Evolutionary conservation across 2,113 vertebrate genomes (phyloP).

Genomic region (Dromaius novaehollandiae): DNA sequence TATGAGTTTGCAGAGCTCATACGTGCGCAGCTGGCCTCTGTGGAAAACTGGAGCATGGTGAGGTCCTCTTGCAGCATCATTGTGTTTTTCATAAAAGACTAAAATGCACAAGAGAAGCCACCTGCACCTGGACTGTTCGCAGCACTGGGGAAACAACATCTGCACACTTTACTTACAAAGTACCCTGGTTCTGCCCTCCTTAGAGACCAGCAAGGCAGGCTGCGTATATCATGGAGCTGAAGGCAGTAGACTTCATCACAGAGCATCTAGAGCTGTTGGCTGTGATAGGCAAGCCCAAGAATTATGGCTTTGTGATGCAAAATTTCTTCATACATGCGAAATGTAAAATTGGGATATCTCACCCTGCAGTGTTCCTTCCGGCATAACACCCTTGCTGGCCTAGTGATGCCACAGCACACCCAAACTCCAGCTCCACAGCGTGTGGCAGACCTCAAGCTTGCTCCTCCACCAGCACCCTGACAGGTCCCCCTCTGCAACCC

Average conservation of each 20-base stretch:
- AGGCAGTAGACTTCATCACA: background rate
- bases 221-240: background rate
- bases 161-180: background rate
- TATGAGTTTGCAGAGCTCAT: background rate
- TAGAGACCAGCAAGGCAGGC: background rate
- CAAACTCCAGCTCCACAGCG: background rate
- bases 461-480: background rate
- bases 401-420: background rate
- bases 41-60: fast-evolving
- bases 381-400: background rate
- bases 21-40: background rate
- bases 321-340: background rate
- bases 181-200: background rate
- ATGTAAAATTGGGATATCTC: background rate
- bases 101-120: background rate
- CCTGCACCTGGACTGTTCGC: background rate
- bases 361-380: background rate
- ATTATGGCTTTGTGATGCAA: background rate
- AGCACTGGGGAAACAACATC: background rate
- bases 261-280: background rate
- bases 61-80: background rate
- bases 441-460: background rate
- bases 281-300: background rate
- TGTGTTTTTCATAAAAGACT: background rate
- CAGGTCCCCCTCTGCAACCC: background rate